Evolutionary conservation across 2,888 invertebrate genomes (phyloP), one percentile per base, ranked within the genome.

Genomic region (Malthinus seriepunctatus): DNA sequence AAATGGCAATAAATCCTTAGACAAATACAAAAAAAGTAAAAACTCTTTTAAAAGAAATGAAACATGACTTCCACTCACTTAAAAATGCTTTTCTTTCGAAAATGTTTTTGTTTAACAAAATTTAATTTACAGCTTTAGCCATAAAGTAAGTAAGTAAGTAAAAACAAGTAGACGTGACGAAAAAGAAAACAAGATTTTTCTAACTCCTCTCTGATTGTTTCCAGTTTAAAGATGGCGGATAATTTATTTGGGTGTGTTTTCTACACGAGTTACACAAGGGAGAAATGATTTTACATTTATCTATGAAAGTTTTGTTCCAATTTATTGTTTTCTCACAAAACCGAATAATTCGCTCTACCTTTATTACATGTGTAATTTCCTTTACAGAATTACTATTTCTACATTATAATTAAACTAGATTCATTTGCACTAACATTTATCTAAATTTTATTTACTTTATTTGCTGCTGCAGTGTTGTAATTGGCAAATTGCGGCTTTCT

Each of bases 231-330:
- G 56, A 54, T 56, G 50, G 50, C 50, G 50, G 44, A 44, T 50
- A 49, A 56, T 56, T 56, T 56, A 56, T 56, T 48, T 49, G 50
- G 46, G 56, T 56, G 45, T 37, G 50, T 51, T 56, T 56, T 56
- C 46, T 47, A 50, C 50, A 48, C 48, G 62, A 53, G 64, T 56
- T 56, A 51, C 63, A 54, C 63, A 14, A 39, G 63, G 65, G 67
- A 66, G 64, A 65, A 67, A 67, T 67, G 63, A 67, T 67, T 67
- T 66, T 65, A 65, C 66, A 67, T 67, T 67, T 66, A 66, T 67
- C 67, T 67, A 54, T 60, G 65, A 10, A 9, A 50, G 44, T 56
- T 60, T 59, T 60, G 53, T 53, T 60, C 23, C 14, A 39, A 39
- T 39, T 14, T 39, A 39, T 39, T 39, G 39, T 39, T 39, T 39